Percentiles rank a stretch among this genome's conserved stretches.
Evolutionary conservation across 23 tunicate species (phyloP).

Genomic region (Trididemnum miniatum): DNA sequence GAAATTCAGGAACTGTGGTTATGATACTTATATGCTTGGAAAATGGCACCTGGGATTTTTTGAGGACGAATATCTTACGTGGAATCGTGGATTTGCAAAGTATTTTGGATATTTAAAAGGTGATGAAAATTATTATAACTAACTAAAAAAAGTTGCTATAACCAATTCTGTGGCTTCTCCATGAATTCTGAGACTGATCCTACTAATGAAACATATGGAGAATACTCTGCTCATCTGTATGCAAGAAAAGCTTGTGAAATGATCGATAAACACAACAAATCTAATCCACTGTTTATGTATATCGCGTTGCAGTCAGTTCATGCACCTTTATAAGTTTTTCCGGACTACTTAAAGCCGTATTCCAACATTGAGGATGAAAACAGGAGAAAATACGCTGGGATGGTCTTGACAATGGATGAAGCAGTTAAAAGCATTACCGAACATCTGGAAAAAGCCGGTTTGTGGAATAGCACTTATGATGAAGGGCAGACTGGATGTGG

Average conservation of each 20-base stretch:
- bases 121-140: conserved; percentile 30
- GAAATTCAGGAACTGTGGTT: conserved; percentile 64
- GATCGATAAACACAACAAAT: conserved; percentile 22
- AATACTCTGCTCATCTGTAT: conserved; percentile 36
- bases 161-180: conserved; percentile 30
- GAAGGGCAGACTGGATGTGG: conserved; percentile 52
- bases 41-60: conserved; percentile 88
- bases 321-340: conserved; percentile 66
- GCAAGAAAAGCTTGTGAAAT: conserved; percentile 31
- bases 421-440: conserved; percentile 35
- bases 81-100: conserved; percentile 67
- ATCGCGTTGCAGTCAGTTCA: conserved; percentile 81
- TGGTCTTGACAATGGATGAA: conserved; percentile 56
- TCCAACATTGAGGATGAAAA: conserved; percentile 34
- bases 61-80: conserved; percentile 52
- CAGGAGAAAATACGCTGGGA: conserved; percentile 48
- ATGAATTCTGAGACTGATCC: conserved; percentile 29
- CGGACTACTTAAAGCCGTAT: conserved; percentile 43
- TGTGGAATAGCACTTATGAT: conserved; percentile 62
- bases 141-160: neutral
- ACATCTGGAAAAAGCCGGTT: conserved; percentile 26
- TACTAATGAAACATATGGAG: conserved; percentile 37
- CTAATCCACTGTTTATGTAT: conserved; percentile 72
- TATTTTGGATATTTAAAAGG: conserved; percentile 46
- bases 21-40: conserved; percentile 73